Evolutionary conservation across 2,888 invertebrate species (phyloP), one percentile per base, ranked within the genome.

Genomic region (Geophilus truncorum): DNA sequence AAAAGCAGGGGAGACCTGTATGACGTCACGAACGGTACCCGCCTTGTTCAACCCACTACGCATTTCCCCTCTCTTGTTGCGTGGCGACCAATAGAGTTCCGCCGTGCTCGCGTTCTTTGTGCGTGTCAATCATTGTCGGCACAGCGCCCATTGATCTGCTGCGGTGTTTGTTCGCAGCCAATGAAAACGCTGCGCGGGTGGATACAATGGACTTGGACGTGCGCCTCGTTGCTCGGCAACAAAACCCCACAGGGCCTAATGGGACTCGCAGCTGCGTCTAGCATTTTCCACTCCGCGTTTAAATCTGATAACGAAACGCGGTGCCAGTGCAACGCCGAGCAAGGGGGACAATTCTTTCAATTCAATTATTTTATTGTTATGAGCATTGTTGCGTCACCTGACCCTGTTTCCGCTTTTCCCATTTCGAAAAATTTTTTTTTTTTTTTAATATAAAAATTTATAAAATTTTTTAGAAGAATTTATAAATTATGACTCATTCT

Each of bases 51-150:
- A 18, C 57, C 57, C 57, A 57, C 57, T 9, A 18, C 57, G 21
- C 57, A 57, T 23, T 57, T 57, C 23, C 57, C 57, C 23, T 57
- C 57, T 57, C 57, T 57, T 57, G 57, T 57, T 57, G 57, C 57
- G 21, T 57, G 57, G 57, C 57, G 57, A 57, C 57, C 57, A 57
- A 57, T 57, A 5, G 57, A 15, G 57, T 57, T 57, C 57, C 57
- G 57, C n/a, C 57, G 57, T 57, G 57, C 21, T 57, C 7, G 57
- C 18, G 57, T 57, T 57, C 57, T 57, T 57, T 57, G 57, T 57
- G 57, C 57, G 57, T 57, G 57, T 57, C 57, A 57, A 57, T 57
- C 57, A 57, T 57, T 57, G 57, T 57, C 57, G 57, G 57, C 57
- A 23, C 57, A 57, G 57, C 57, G 18, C 57, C 23, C 57, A 57